Base-by-base conservation (phyloP, 2,888 invertebrate species). In the Drosophila greeni region DNA sequence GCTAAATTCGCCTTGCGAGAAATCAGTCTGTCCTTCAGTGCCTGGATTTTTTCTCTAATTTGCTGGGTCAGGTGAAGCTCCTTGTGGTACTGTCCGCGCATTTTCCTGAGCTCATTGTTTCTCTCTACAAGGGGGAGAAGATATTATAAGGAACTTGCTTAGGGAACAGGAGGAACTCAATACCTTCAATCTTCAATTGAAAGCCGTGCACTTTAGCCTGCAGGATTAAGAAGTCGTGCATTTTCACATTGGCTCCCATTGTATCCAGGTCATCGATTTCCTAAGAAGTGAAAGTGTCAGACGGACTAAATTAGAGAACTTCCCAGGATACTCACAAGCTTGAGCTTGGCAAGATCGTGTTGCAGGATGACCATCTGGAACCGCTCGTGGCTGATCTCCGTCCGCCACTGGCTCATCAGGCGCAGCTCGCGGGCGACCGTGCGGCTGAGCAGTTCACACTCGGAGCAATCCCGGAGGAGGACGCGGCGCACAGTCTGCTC, bases 121-220 rank as follows among this genome's bases (percentile, higher is more conserved):
- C 85, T 76, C 31, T 88, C 88, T 88, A 16, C 6, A 7, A 2
- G 16, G n/a, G 5, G 6, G 16, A 7, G 1, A 8, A 5, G n/a
- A 7, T 5, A 36, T 8, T 5, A 5, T 26, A 4, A 1, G 3
- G 5, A n/a, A 16, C 3, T 5, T n/a, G 2, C 5, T 6, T 3
- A 26, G 5, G 3, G 11, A 20, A 8, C 5, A 14, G 7, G 7
- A 5, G 2, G 0, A 11, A 3, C 3, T 11, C 2, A 16, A 26
- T 54, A 86, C 87, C 88, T 79, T 88, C 88, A 7, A 87, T 74
- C 73, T 87, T 87, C 26, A 85, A 87, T n/a, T 70, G 76, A 26
- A 88, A 45, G 11, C 75, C 70, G 7, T 77, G 64, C 1, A 80
- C 78, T 62, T 87, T 85, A 1, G 83, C 85, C 49, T 87, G 84